A percentile compares a stretch with the other conserved stretches of the same genome.
These are phyloP conservation scores for Calidris pygmaea DNA, from an alignment of 2,113 vertebrate genomes.

Conservation along the genomic window DNA sequence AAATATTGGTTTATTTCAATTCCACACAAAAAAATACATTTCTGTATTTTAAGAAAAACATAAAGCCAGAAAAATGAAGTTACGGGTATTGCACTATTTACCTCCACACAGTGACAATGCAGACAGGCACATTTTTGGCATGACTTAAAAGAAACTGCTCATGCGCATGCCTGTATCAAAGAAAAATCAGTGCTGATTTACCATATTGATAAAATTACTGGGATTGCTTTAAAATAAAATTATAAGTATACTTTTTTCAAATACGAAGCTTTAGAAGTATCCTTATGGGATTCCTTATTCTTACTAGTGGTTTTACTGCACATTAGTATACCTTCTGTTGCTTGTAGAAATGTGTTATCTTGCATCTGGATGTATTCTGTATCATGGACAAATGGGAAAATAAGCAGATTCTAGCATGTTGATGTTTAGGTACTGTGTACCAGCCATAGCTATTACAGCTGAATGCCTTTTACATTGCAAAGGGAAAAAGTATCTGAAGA, in stretches of 20 bases:
- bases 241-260: background rate
- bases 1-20: background rate
- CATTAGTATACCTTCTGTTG: background rate
- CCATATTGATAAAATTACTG: background rate
- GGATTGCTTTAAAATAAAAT: background rate
- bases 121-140: background rate
- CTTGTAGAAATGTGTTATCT: background rate
- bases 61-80: background rate
- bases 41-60: background rate
- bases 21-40: background rate
- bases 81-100: background rate
- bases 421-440: background rate
- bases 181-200: background rate
- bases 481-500: background rate
- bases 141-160: background rate
- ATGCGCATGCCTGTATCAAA: background rate
- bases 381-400: background rate
- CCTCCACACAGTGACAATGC: background rate
- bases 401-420: background rate
- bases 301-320: background rate
- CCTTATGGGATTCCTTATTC: background rate
- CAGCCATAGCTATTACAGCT: background rate
- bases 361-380: background rate
- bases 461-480: background rate
- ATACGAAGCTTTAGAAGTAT: background rate